A percentile compares a stretch with the other conserved stretches of the same genome.
Evolutionary conservation across 2,888 invertebrate species (phyloP).

Genomic region (Callyntrura sp.): DNA sequence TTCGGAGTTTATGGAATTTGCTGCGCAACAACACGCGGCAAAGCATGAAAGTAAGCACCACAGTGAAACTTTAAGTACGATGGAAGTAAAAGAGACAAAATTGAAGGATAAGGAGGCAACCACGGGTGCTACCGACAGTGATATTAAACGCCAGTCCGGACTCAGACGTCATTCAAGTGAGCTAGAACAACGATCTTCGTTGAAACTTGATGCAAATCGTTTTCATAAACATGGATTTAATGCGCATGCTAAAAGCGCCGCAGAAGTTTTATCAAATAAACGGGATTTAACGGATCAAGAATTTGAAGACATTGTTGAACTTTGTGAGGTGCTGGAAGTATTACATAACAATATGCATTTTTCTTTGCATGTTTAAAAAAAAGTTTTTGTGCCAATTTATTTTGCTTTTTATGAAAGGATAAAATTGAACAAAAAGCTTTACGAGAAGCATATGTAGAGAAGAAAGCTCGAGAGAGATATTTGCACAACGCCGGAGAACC

Average conservation of each 20-base stretch:
- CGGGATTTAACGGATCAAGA: conserved; percentile 79
- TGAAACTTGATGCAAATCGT: background rate
- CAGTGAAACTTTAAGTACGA: background rate
- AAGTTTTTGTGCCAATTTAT: background rate
- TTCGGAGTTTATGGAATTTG: conserved; percentile 56
- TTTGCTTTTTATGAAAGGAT: conserved; percentile 70
- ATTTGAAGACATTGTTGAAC: conserved; percentile 80
- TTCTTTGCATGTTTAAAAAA: no score
- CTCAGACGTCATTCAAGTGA: background rate
- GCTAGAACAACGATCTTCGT: background rate
- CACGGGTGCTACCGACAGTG: background rate
- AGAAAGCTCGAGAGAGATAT: conserved; percentile 79
- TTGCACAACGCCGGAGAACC: conserved; percentile 80
- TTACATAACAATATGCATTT: no score
- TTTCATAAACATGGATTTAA: background rate
- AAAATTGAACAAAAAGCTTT: conserved; percentile 80
- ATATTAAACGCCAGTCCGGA: background rate
- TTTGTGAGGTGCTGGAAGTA: conserved; percentile 81
- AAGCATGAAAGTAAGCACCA: background rate
- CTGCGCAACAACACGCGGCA: conserved; percentile 41
- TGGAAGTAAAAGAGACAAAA: background rate
- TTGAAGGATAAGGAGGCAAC: background rate
- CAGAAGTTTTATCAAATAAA: conserved; percentile 67
- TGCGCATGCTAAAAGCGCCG: conserved; percentile 43
- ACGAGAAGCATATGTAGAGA: conserved; percentile 77